These are phyloP conservation scores for Siphamia tubifer DNA, from an alignment of 2,113 vertebrate species.

Conservation along the genomic window DNA sequence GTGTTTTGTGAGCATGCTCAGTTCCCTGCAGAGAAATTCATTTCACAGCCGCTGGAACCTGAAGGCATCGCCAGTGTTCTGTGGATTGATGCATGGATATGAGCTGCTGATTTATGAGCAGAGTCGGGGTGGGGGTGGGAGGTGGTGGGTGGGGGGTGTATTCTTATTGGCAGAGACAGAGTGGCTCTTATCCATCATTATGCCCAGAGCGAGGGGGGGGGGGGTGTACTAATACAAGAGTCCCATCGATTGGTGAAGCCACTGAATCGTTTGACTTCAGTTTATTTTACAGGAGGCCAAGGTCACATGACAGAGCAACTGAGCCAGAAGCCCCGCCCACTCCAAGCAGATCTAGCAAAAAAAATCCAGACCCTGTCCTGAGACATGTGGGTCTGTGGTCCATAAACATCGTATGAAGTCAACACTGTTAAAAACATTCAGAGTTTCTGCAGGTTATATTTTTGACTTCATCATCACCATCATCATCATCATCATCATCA, in stretches of 20 bases:
- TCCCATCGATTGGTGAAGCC: not conserved
- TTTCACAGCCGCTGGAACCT: not conserved
- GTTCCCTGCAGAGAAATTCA: not conserved
- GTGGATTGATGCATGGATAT: not conserved
- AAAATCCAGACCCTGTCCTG: too few species aligned
- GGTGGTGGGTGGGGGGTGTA: not conserved
- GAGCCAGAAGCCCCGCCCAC: too few species aligned
- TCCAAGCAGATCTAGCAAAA: too few species aligned
- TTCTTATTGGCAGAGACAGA: not conserved
- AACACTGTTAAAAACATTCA: too few species aligned
- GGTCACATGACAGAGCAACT: not conserved
- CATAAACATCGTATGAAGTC: too few species aligned
- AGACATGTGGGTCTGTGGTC: too few species aligned
- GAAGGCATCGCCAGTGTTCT: not conserved
- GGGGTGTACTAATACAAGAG: not conserved
- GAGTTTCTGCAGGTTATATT: too few species aligned
- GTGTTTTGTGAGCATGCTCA: not conserved
- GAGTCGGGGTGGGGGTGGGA: not conserved
- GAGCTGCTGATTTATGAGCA: not conserved
- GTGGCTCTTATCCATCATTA: constrained; percentile 3
- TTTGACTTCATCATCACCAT: too few species aligned
- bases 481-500: too few species aligned
- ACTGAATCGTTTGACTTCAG: not conserved
- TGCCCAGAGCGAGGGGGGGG: not conserved
- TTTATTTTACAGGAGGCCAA: not conserved